Conservation (phyloP, 2,113 vertebrate genomes). For the Nestor notabilis region DNA sequence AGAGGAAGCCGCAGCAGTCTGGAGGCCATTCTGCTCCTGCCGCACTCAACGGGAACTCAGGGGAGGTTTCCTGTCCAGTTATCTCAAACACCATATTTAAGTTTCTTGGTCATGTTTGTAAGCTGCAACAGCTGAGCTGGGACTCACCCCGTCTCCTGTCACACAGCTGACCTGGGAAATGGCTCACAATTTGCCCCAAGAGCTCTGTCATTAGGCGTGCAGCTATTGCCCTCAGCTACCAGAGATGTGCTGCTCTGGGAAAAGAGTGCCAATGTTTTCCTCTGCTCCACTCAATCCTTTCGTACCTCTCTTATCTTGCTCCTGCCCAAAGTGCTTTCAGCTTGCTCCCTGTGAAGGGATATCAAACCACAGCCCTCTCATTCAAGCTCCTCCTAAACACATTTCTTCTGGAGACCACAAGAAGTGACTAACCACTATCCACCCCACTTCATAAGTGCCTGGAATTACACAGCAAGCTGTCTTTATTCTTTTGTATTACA, state of each 20-base stretch:
- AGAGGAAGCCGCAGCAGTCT: neutral
- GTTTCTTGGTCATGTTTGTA: neutral
- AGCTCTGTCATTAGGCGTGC: neutral
- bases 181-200: fast-evolving
- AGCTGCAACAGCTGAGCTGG: neutral
- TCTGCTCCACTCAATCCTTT: neutral
- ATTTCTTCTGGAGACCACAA: neutral
- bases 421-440: neutral
- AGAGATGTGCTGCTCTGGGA: neutral
- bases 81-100: conserved; percentile 1
- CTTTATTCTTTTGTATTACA: neutral
- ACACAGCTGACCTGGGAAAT: neutral
- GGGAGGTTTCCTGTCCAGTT: conserved; percentile 16
- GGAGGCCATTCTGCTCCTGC: neutral
- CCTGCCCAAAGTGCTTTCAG: neutral
- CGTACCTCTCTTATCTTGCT: neutral
- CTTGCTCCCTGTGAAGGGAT: neutral
- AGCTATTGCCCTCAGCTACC: neutral
- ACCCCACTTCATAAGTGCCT: neutral
- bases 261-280: neutral
- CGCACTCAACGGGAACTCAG: neutral
- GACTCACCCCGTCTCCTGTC: neutral
- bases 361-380: neutral
- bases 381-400: neutral
- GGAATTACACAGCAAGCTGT: neutral